Percentiles rank a stretch among this genome's conserved stretches.
These are phyloP conservation scores for Platerodrilus igneus DNA, from an alignment of 2,888 invertebrate genomes.

Conservation along the genomic window DNA sequence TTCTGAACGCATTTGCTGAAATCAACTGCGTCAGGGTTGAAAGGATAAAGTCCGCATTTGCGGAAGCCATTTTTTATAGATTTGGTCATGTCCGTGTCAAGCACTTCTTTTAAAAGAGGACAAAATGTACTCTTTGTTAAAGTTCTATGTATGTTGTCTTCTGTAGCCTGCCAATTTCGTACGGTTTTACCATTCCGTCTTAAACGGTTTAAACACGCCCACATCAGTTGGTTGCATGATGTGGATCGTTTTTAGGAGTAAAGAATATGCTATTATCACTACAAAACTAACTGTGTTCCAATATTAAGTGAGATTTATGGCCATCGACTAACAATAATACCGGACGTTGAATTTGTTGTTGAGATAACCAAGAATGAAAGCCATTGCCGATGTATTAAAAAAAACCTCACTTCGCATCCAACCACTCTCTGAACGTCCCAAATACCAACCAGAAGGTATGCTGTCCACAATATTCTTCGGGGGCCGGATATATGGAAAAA, in stretches of 20 bases:
- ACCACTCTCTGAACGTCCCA: slow-evolving; percentile 29
- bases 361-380: no score
- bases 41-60: slow-evolving; percentile 30
- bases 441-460: slow-evolving; percentile 37
- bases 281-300: no score
- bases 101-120: slow-evolving; percentile 22
- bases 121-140: slow-evolving; percentile 28
- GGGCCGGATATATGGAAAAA: slow-evolving; percentile 18
- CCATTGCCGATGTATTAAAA: no score
- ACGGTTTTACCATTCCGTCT: no score
- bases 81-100: slow-evolving; percentile 11
- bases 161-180: slow-evolving; percentile 14
- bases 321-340: no score
- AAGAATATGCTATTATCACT: no score
- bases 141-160: slow-evolving; percentile 11
- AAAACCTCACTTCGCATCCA: slow-evolving; percentile 31
- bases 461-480: slow-evolving; percentile 20
- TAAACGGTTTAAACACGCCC: no score
- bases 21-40: slow-evolving; percentile 24
- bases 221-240: no score
- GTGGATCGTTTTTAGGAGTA: no score
- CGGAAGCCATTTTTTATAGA: slow-evolving; percentile 14
- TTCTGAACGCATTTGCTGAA: slow-evolving; percentile 29
- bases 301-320: no score
- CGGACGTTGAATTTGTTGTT: no score